These are phyloP conservation scores for Neuroscelio doddi DNA, from an alignment of 2,888 invertebrate species.

Conservation along the genomic window DNA sequence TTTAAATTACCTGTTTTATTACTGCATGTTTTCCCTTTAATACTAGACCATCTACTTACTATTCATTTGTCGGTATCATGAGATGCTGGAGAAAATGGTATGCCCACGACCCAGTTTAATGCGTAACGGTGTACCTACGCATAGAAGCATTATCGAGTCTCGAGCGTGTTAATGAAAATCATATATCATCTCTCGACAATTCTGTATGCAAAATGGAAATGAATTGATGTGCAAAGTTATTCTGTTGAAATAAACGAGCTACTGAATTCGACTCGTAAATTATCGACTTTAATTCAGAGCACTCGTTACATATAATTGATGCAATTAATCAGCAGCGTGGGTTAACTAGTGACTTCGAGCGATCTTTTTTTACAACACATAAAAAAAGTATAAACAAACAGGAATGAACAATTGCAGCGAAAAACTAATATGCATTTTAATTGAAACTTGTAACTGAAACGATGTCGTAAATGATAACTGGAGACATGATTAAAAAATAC, in stretches of 20 bases:
- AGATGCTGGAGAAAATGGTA: not conserved
- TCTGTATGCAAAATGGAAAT: conserved; percentile 18
- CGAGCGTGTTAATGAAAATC: conserved; percentile 15
- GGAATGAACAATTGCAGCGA: no score
- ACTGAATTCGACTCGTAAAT: conserved; percentile 25
- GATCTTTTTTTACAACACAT: conserved; percentile 3
- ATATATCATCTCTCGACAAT: conserved; percentile 19
- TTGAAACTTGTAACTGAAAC: no score
- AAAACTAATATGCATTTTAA: no score
- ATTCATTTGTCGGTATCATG: conserved; percentile 1
- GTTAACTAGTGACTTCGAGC: conserved; percentile 15
- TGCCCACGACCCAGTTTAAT: conserved; percentile 4
- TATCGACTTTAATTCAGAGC: conserved; percentile 29
- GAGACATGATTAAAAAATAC: no score
- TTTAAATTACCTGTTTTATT: no score
- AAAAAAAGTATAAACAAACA: conserved; percentile 6
- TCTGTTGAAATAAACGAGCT: conserved; percentile 14
- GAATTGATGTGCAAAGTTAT: conserved; percentile 18
- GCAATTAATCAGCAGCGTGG: conserved; percentile 23
- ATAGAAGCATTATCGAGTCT: not conserved
- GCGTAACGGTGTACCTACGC: not conserved
- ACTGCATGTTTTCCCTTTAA: no score
- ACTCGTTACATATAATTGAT: conserved; percentile 28
- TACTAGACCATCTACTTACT: not conserved
- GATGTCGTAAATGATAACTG: no score